phyloP scores from a whole-genome alignment of 2,113 vertebrate genomes.

The Tinamus guttatus region DNA sequence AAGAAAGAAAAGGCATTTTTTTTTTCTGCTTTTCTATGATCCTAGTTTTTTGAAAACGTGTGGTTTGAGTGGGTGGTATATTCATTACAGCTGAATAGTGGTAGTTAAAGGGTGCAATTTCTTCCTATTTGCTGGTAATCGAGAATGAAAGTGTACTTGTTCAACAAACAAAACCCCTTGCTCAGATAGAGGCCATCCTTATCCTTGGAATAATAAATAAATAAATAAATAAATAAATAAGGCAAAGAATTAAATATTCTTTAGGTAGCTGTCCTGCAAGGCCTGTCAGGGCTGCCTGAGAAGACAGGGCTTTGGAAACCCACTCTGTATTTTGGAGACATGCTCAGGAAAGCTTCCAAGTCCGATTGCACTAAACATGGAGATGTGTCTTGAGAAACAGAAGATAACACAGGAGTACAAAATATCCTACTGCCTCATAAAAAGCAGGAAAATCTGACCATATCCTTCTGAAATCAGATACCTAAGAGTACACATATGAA shows the following conservation, averaged over 20 bases:
- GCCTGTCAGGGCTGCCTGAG: background rate
- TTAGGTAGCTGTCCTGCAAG: background rate
- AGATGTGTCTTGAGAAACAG: background rate
- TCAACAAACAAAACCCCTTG: background rate
- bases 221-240: background rate
- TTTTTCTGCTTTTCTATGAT: slow-evolving; percentile 2
- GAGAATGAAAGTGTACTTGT: background rate
- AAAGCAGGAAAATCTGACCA: background rate
- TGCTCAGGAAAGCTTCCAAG: background rate
- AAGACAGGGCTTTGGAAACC: background rate
- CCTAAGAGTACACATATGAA: background rate
- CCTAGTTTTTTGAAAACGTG: background rate
- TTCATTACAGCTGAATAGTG: background rate
- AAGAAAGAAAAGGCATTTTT: background rate
- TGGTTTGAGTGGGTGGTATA: background rate
- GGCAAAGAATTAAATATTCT: background rate
- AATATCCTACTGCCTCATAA: rapidly evolving
- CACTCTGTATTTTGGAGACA: background rate
- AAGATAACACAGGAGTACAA: background rate
- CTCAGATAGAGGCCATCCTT: background rate
- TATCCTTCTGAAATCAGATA: background rate
- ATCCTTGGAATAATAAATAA: background rate
- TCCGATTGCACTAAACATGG: background rate
- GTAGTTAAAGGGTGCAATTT: background rate
- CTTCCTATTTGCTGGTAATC: background rate